These are phyloP conservation scores for Solea senegalensis DNA, from an alignment of 2,113 vertebrate genomes.

Conservation along the genomic window DNA sequence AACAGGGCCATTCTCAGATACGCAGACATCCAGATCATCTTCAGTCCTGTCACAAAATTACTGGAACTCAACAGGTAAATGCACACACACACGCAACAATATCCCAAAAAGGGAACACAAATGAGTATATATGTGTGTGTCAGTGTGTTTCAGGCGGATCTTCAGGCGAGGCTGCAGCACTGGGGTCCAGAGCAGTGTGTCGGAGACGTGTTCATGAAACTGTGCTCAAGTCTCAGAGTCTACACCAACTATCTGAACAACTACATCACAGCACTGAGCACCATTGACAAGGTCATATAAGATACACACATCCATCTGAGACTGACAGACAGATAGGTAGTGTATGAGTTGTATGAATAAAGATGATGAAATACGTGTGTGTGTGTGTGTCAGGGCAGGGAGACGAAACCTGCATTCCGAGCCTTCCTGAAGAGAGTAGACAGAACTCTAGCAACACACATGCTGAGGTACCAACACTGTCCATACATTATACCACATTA, in stretches of 20 bases:
- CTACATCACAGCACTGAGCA: conserved; percentile 81
- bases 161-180: conserved; percentile 77
- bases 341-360: too few relatives aligned
- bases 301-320: neutral
- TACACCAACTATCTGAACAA: conserved; percentile 87
- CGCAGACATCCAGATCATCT: conserved; percentile 77
- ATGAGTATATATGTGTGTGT: conserved; percentile 5
- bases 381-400: conserved; percentile 80
- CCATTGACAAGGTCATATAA: conserved; percentile 86
- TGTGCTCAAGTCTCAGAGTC: conserved; percentile 79
- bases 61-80: conserved; percentile 80
- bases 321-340: too few relatives aligned
- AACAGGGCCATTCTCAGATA: conserved; percentile 84
- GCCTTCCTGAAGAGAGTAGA: conserved; percentile 86
- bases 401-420: conserved; percentile 82
- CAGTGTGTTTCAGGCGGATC: conserved; percentile 77
- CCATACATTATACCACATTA: too few relatives aligned
- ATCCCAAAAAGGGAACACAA: too few relatives aligned
- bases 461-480: conserved; percentile 82
- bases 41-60: conserved; percentile 77
- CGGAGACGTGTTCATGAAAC: conserved; percentile 81
- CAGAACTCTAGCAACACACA: conserved; percentile 81
- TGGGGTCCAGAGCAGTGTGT: conserved; percentile 83
- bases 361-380: neutral
- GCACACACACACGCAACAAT: neutral